Base-by-base conservation (phyloP, 2,113 vertebrate genomes). In the Chitala chitala region DNA sequence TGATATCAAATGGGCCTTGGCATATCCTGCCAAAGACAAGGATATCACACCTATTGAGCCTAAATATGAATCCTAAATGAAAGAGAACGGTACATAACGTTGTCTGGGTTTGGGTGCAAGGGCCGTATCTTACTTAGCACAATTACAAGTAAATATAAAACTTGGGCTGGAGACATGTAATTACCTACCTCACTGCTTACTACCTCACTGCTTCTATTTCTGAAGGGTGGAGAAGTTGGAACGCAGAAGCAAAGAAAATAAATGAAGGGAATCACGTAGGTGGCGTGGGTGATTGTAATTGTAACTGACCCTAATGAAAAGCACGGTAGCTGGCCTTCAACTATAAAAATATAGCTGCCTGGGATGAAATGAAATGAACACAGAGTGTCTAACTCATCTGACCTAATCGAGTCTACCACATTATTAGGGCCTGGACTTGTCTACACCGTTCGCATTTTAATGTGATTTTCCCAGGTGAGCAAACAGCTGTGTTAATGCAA, bases 281-380 rank as follows among this genome's bases (percentile, higher is more conserved):
- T 71, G 71, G 80, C 74, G 78, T 75, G 76, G 77, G 76, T 79
- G 59, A 78, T 40, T 71, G 79, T 84, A 84, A 82, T 82, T 83
- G 81, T 80, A 69, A 73, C 69, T 76, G 84, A 85, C 80, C 78
- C 79, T 71, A 79, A 80, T 83, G 82, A 85, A 77, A 76, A 74
- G 55, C 78, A 69, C 22, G 77, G 84, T 79, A 76, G 79, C 79
- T 80, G 76, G 72, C 79, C 84, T 79, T 83, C 83, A 82, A 82
- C 75, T 74, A 64, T 85, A 81, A 86, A 85, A 86, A 72, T 76
- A 61, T 78, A 76, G 66, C 71, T 71, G 22, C 31, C 78, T 51
- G 33, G 72, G 75, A 84, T 79, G 79, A 78, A 77, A 81, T 85
- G 83, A 84, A 85, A 84, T 75, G 75, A 69, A 76, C 46, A 68